Base-by-base conservation (phyloP, 2,888 invertebrate genomes). In the Micoletzkya japonica region DNA sequence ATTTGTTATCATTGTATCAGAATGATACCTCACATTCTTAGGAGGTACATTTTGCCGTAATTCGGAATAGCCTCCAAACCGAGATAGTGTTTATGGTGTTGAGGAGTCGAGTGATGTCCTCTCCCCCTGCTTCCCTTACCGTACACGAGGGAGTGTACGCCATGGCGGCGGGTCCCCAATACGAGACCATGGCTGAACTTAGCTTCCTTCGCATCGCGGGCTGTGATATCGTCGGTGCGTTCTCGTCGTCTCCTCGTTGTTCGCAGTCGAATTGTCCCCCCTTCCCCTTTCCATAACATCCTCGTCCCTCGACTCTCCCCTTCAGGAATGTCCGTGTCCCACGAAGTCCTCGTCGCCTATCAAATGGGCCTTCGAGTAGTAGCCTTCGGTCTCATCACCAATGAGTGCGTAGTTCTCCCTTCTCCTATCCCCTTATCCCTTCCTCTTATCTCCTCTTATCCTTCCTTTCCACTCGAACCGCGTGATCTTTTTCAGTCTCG, bases 381-480 rank as follows among this genome's bases (percentile, higher is more conserved):
- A 82, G 94, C 92, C 0, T 90, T 96, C 85, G 94, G 94, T 78
- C 89, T 97, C 72, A 92, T 96, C 80, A 95, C 95, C 30, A 97
- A 97, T 61, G 61, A 61, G 61, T 61, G 17, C 20, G 61, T 61
- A 20, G 14, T 44, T 44, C 44, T 44, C 44, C 44, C 20, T 44
- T 17, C 44, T 44, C 10, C 10, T 44, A 44, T 44, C 20, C 20
- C 10, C 20, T n/a, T n/a, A n/a, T n/a, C n/a, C n/a, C n/a, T n/a
- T n/a, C n/a, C n/a, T n/a, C n/a, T n/a, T n/a, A n/a, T n/a, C n/a
- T n/a, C n/a, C n/a, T n/a, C n/a, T n/a, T n/a, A n/a, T n/a, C n/a
- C n/a, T n/a, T n/a, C n/a, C n/a, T n/a, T n/a, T n/a, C n/a, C n/a
- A n/a, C n/a, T 17, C 36, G 28, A 14, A 24, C 36, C 10, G n/a